Base-by-base conservation (phyloP, 2,797 vertebrate species). In the Lindbergichthys nudifrons region DNA sequence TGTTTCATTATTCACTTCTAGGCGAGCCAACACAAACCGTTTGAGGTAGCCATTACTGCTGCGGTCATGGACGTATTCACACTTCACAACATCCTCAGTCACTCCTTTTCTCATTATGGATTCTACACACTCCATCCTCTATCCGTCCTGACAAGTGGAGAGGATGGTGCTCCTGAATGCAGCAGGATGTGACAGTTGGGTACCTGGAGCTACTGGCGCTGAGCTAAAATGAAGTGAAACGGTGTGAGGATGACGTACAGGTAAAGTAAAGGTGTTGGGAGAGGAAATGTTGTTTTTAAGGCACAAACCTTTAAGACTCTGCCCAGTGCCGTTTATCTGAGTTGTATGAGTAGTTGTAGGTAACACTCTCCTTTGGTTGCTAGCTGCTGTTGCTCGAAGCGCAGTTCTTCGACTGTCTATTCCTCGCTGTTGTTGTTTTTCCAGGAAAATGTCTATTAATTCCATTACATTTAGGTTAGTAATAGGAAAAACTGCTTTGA, bases 111-210 rank as follows among this genome's bases (percentile, higher is more conserved):
- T 9, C 21, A 68, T 83, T 75, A 73, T 23, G 60, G 47, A 81
- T 73, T 73, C 75, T 10, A 56, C 66, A 58, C 71, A 73, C 65
- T 65, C 11, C 5, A 21, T 45, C 45, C 19, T 61, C 88, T 87
- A 86, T 91, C 82, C 72, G 79, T 46, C 58, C 61, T 79, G 90
- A 84, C 89, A 83, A 58, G 79, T 66, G 73, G 82, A 72, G 71
- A 67, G 65, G 71, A 42, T 78, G 68, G 73, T 71, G 77, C 65
- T 61, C 21, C 62, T 79, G 75, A 88, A 79, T 54, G 79, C 54
- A 63, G 75, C 71, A 74, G 75, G 75, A 83, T 78, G 75, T 88
- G 87, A 87, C 89, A 87, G 75, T 60, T 75, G 60, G 13, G 7
- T 63, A 90, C 88, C 85, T 82, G 78, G 60, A 88, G 89, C 76